These are phyloP conservation scores for Loripinus fragilis DNA, from an alignment of 2,888 invertebrate species.

Conservation along the genomic window DNA sequence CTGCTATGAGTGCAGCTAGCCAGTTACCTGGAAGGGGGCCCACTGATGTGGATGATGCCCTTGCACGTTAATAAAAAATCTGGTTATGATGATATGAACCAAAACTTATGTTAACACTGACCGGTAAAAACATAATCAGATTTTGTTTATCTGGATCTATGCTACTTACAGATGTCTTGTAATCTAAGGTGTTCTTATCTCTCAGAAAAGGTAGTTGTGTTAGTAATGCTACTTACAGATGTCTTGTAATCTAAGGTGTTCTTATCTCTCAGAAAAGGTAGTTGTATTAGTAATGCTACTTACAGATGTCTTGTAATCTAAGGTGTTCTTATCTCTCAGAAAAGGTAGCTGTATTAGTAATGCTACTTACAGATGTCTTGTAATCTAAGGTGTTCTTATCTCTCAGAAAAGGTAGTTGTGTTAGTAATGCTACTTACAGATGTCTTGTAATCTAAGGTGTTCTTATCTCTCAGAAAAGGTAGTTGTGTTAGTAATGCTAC, in stretches of 20 bases:
- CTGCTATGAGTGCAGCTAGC: too few relatives aligned
- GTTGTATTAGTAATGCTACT: slow-evolving; percentile 4
- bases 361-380: slow-evolving; percentile 2
- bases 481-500: slow-evolving; percentile 4
- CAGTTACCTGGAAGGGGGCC: too few relatives aligned
- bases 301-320: slow-evolving; percentile 4
- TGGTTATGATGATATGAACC: too few relatives aligned
- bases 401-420: not conserved
- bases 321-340: not conserved
- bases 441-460: not conserved
- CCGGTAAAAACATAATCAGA: too few relatives aligned
- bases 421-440: slow-evolving; percentile 7
- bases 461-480: not conserved
- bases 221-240: not conserved
- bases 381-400: not conserved
- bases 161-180: slow-evolving; percentile 4
- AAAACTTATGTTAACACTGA: too few relatives aligned
- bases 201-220: slow-evolving; percentile 1
- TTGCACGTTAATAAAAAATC: too few relatives aligned
- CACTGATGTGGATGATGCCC: too few relatives aligned
- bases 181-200: not conserved
- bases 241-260: not conserved
- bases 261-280: not conserved
- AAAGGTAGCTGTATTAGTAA: slow-evolving; percentile 8
- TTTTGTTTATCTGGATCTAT: too few relatives aligned